phyloP scores from a whole-genome alignment of 2,113 vertebrate genomes.

The Megalops atlanticus region DNA sequence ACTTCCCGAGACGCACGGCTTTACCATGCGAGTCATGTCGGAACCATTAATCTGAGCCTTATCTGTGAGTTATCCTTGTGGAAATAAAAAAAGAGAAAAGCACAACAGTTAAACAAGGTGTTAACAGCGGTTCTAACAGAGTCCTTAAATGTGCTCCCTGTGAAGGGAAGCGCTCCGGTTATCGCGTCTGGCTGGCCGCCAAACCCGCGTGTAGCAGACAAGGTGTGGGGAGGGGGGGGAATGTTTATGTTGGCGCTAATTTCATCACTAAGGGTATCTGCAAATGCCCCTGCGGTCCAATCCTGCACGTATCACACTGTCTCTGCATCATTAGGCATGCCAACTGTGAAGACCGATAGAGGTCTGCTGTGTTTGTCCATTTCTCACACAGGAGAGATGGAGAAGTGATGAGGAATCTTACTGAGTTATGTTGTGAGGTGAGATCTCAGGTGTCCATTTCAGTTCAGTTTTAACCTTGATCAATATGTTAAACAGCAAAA shows the following conservation, averaged over 20 bases:
- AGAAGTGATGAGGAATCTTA: no score
- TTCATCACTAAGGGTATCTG: background rate
- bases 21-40: background rate
- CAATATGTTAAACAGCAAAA: no score
- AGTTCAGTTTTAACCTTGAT: no score
- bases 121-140: background rate
- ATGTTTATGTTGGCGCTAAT: slow-evolving; percentile 42
- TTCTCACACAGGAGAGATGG: slow-evolving; percentile 22
- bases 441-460: no score
- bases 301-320: background rate
- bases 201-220: background rate
- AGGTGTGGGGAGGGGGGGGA: background rate
- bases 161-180: background rate
- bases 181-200: background rate
- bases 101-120: background rate
- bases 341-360: slow-evolving; percentile 9
- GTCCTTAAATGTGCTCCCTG: background rate
- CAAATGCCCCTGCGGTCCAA: background rate
- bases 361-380: slow-evolving; percentile 39
- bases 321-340: background rate
- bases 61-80: background rate
- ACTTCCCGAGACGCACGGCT: background rate
- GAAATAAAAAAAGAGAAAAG: no score
- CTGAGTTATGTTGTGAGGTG: background rate
- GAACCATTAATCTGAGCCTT: background rate